Evolutionary conservation across 2,113 vertebrate genomes (phyloP).

Genomic region (Astur gentilis): DNA sequence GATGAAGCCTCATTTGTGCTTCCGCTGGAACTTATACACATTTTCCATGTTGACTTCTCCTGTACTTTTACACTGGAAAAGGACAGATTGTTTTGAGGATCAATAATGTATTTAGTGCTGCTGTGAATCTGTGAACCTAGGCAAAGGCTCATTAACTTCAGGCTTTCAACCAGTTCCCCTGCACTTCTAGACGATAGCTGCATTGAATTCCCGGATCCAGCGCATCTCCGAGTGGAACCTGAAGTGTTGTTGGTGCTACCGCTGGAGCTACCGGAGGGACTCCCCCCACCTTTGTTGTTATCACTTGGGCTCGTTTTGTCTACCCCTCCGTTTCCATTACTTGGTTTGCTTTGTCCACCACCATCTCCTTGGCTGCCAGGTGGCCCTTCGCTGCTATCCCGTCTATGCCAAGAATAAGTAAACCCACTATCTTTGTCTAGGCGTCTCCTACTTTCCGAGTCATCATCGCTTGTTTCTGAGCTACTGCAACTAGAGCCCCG

Average conservation of each 20-base stretch:
- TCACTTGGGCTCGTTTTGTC: conserved; percentile 80
- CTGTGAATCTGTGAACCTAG: conserved; percentile 86
- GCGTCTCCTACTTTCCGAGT: conserved; percentile 90
- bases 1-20: conserved; percentile 70
- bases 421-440: conserved; percentile 91
- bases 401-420: conserved; percentile 86
- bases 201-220: conserved; percentile 60
- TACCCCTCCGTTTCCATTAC: conserved; percentile 70
- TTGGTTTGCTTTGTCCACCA: conserved; percentile 80
- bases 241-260: conserved; percentile 75
- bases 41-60: conserved; percentile 91
- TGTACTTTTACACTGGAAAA: conserved; percentile 88
- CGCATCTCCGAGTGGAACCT: conserved; percentile 76
- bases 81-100: conserved; percentile 75
- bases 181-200: conserved; percentile 70
- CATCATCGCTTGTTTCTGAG: conserved; percentile 95
- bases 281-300: conserved; percentile 76
- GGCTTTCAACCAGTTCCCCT: conserved; percentile 89
- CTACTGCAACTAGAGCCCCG: conserved; percentile 95
- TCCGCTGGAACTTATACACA: conserved; percentile 83
- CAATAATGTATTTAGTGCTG: conserved; percentile 81
- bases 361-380: conserved; percentile 88
- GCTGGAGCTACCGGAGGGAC: conserved; percentile 76
- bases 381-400: conserved; percentile 93
- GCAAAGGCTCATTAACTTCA: conserved; percentile 92